Base-by-base conservation (phyloP, 2,797 vertebrate genomes). In the Ctenopoma kingsleyae region DNA sequence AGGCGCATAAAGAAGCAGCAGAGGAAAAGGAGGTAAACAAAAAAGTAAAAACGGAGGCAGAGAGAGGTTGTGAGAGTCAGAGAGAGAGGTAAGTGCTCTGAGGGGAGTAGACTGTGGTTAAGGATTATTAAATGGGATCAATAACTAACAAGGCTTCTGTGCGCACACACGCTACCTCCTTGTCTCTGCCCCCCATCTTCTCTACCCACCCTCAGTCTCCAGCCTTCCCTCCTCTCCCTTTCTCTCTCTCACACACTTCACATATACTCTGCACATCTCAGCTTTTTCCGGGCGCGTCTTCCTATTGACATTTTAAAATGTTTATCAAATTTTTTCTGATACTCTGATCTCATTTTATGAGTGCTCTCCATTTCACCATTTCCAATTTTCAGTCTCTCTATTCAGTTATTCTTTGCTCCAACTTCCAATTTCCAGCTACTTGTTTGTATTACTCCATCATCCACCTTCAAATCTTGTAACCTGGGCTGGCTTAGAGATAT, bases 91-190 rank as follows among this genome's bases (percentile, higher is more conserved):
- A 92, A 94, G 91, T 90, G 89, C 89, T 90, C 89, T 80, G 86
- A 65, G 61, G 80, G 80, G 89, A 86, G 71, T 20, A 80, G 87
- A 74, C 82, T 78, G 78, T 87, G 83, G 84, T 88, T 88, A 85
- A 80, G 78, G 89, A 88, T 90, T 92, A 94, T 91, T 92, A 90
- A 93, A 91, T 80, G 73, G 80, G 84, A 91, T 94, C 92, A 91
- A 94, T 94, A 93, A 82, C 85, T 90, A 92, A 93, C 91, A 91
- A 92, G 87, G 68, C 60, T 66, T 83, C 44, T 59, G 70, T 2
- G 20, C 64, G n/a, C 51, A 2, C 32, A 5, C 15, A 54, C 36
- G 17, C 22, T 27, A 38, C 10, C 8, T 19, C n/a, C 47, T 8
- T 9, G 4, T 13, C 54, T 44, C 15, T 48, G 27, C 36, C 19